phyloP scores from a whole-genome alignment of 2,888 invertebrate genomes.

The Chrysina gloriosa region DNA sequence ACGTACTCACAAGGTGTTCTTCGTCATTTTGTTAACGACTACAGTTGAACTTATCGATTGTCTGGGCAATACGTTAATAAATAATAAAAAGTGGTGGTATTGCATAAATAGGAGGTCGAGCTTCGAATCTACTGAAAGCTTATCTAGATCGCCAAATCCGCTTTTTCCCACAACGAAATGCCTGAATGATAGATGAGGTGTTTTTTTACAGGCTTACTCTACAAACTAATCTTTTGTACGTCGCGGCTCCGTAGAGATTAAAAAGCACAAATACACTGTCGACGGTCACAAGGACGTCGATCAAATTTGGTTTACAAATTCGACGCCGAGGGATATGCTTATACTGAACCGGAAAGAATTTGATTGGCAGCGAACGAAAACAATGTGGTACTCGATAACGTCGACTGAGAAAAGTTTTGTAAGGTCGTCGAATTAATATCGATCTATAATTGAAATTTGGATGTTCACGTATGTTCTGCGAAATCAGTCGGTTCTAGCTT shows the following conservation, averaged over 20 bases:
- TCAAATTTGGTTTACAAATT: constrained; percentile 38
- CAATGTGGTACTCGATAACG: constrained; percentile 5
- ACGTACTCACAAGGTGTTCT: constrained; percentile 12
- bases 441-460: too few relatives aligned
- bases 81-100: constrained; percentile 20
- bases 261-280: constrained; percentile 15
- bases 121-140: constrained; percentile 31
- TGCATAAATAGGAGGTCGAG: constrained; percentile 27
- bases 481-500: too few relatives aligned
- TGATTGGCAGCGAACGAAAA: not conserved
- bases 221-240: constrained; percentile 35
- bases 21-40: constrained; percentile 22
- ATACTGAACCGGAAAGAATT: not conserved
- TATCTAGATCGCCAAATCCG: constrained; percentile 37
- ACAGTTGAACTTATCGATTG: constrained; percentile 16
- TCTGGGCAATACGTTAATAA: constrained; percentile 22
- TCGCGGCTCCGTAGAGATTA: constrained; percentile 26
- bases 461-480: too few relatives aligned
- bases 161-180: constrained; percentile 23
- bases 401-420: too few relatives aligned
- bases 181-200: constrained; percentile 36
- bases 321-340: not conserved
- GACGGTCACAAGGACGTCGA: constrained; percentile 15
- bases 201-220: constrained; percentile 16
- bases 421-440: too few relatives aligned